Conservation (phyloP, 1,140 invertebrate genomes). For the Diabrotica undecimpunctata region DNA sequence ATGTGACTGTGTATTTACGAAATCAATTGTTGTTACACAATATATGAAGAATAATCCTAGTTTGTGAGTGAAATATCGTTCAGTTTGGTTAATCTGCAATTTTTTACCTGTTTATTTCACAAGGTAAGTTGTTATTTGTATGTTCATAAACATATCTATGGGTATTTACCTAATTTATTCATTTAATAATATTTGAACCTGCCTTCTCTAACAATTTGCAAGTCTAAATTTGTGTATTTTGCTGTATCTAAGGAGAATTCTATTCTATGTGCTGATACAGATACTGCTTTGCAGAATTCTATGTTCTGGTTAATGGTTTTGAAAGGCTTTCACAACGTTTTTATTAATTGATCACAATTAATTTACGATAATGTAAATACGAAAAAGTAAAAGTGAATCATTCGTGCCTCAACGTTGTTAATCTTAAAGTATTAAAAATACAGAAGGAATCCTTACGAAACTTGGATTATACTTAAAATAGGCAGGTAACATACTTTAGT, state of each 20-base stretch:
- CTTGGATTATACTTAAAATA: too few species aligned
- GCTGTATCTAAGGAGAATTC: background rate
- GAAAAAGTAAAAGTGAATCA: too few species aligned
- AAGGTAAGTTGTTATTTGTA: background rate
- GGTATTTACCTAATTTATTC: background rate
- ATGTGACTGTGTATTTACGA: background rate
- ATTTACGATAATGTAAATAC: too few species aligned
- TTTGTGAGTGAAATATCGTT: too few species aligned
- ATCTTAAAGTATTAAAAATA: too few species aligned
- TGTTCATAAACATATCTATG: background rate
- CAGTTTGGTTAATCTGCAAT: background rate
- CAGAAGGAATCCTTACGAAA: too few species aligned
- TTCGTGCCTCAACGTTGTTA: too few species aligned
- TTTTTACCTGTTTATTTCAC: background rate
- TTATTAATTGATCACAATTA: background rate
- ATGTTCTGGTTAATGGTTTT: slow-evolving; percentile 1
- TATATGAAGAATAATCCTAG: too few species aligned
- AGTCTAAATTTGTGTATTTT: background rate
- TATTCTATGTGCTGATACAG: background rate
- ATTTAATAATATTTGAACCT: background rate
- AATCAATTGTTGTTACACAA: too few species aligned
- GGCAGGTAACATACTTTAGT: too few species aligned
- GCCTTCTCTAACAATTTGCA: background rate
- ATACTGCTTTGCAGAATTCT: background rate
- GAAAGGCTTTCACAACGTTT: background rate